These are phyloP conservation scores for Pelobates cultripes DNA, from an alignment of 2,797 vertebrate species.

Conservation along the genomic window DNA sequence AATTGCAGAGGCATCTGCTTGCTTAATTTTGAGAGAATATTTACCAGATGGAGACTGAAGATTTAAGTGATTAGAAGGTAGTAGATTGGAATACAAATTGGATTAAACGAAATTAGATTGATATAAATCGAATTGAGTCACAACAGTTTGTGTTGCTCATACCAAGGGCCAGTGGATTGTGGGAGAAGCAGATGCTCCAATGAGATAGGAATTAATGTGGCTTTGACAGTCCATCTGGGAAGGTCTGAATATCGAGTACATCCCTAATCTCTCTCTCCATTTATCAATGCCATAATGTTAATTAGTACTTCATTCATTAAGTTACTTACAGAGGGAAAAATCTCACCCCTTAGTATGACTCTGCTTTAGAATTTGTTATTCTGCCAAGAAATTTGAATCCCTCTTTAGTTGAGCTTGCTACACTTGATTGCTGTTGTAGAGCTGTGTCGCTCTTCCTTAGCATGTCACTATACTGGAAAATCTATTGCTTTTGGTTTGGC, in stretches of 20 bases:
- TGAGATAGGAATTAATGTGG: slow-evolving; percentile 94
- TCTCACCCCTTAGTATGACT: slow-evolving; percentile 70
- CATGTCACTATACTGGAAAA: slow-evolving; percentile 50
- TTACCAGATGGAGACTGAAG: slow-evolving; percentile 95
- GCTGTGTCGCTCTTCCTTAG: slow-evolving; percentile 54
- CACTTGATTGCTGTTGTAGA: slow-evolving; percentile 57
- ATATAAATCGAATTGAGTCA: slow-evolving; percentile 96
- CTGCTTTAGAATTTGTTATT: slow-evolving; percentile 71
- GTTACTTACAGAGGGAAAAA: slow-evolving; percentile 82
- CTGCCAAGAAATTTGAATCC: slow-evolving; percentile 69
- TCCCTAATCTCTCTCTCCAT: slow-evolving; percentile 90
- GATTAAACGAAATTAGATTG: slow-evolving; percentile 98
- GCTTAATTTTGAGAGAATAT: slow-evolving; percentile 83
- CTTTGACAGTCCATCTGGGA: slow-evolving; percentile 84
- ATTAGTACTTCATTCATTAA: slow-evolving; percentile 96
- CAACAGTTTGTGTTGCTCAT: slow-evolving; percentile 84
- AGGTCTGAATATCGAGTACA: slow-evolving; percentile 80
- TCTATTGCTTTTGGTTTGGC: slow-evolving; percentile 57
- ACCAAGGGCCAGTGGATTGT: slow-evolving; percentile 86
- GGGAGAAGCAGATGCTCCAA: slow-evolving; percentile 93
- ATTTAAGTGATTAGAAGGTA: slow-evolving; percentile 97
- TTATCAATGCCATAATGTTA: slow-evolving; percentile 95
- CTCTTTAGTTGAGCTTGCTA: slow-evolving; percentile 66
- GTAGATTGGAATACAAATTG: slow-evolving; percentile 99
- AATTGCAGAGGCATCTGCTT: slow-evolving; percentile 92